A percentile compares a stretch with the other conserved stretches of the same genome.
Conservation (phyloP, 35 echinoderm and acorn worm species). For the Apostichopus californicus region DNA sequence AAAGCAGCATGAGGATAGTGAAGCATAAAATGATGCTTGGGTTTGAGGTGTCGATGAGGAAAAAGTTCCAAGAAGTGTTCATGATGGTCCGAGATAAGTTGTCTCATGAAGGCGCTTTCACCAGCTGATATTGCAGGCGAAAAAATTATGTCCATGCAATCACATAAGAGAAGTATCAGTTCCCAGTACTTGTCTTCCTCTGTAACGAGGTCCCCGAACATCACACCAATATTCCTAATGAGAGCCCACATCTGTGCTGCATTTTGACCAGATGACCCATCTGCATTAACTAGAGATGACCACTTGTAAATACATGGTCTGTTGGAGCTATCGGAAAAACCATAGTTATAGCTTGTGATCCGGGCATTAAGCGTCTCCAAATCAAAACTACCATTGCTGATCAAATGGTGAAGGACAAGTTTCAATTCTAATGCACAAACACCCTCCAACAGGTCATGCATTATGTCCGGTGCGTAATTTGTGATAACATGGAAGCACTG, state of each 20-base stretch:
- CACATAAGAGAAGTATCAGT: slow-evolving; percentile 22
- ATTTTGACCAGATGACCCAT: slow-evolving; percentile 56
- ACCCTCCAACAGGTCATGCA: slow-evolving; percentile 65
- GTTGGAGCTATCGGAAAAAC: slow-evolving; percentile 32
- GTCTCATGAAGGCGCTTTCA: slow-evolving; percentile 21
- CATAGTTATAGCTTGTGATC: background rate
- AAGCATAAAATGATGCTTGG: slow-evolving; percentile 73
- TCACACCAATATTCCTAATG: slow-evolving; percentile 41
- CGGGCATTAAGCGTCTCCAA: background rate
- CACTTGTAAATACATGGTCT: slow-evolving; percentile 14
- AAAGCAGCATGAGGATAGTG: slow-evolving; percentile 50
- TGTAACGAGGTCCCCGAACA: slow-evolving; percentile 58
- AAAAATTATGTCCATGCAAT: slow-evolving; percentile 69
- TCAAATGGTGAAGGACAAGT: slow-evolving; percentile 12
- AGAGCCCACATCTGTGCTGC: slow-evolving; percentile 65
- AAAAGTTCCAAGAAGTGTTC: slow-evolving; percentile 51
- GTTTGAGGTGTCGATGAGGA: slow-evolving; percentile 50
- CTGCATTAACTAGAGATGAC: slow-evolving; percentile 31
- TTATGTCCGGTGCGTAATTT: slow-evolving; percentile 61
- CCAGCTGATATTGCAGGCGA: slow-evolving; percentile 13
- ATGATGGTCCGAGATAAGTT: slow-evolving; percentile 60
- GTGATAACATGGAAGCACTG: slow-evolving; percentile 42
- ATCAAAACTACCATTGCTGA: background rate
- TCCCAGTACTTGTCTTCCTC: slow-evolving; percentile 58
- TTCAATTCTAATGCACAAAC: slow-evolving; percentile 22